A percentile compares a stretch with the other conserved stretches of the same genome.
These are phyloP conservation scores for Stenotaenia linearis DNA, from an alignment of 2,888 invertebrate genomes.

Conservation along the genomic window DNA sequence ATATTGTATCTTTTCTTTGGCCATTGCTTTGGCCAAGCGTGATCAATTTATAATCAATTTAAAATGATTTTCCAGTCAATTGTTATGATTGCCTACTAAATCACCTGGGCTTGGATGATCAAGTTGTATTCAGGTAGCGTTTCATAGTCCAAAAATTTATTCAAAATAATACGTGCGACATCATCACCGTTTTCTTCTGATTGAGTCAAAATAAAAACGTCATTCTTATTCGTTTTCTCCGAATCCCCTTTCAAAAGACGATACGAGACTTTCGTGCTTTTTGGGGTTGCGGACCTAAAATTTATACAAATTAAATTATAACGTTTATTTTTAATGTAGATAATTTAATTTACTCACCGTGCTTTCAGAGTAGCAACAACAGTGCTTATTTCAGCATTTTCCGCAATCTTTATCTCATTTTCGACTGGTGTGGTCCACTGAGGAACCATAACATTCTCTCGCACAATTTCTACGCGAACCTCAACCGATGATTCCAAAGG, in stretches of 20 bases:
- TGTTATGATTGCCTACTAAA: no score
- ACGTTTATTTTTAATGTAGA: no score
- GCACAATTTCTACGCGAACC: constrained; percentile 43
- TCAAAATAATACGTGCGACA: constrained; percentile 65
- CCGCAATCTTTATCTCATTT: neutral
- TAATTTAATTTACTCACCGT: constrained; percentile 40
- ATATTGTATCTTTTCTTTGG: no score
- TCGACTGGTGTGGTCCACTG: constrained; percentile 34
- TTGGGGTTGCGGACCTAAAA: neutral
- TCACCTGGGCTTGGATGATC: constrained; percentile 68
- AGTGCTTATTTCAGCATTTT: constrained; percentile 29
- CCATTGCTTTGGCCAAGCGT: no score
- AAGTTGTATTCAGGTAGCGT: constrained; percentile 74
- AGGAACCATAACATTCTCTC: constrained; percentile 41
- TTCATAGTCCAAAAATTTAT: constrained; percentile 74
- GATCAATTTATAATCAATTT: no score
- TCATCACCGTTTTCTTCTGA: constrained; percentile 57
- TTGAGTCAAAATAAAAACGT: constrained; percentile 54
- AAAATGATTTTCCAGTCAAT: no score
- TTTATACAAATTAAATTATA: no score
- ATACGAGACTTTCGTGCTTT: neutral
- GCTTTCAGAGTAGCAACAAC: constrained; percentile 31
- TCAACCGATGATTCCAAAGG: constrained; percentile 40
- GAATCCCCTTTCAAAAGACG: constrained; percentile 69
- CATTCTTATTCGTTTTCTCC: constrained; percentile 75